Evolutionary conservation across 2,797 vertebrate genomes (phyloP).

Genomic region (Micromesistius poutassou): DNA sequence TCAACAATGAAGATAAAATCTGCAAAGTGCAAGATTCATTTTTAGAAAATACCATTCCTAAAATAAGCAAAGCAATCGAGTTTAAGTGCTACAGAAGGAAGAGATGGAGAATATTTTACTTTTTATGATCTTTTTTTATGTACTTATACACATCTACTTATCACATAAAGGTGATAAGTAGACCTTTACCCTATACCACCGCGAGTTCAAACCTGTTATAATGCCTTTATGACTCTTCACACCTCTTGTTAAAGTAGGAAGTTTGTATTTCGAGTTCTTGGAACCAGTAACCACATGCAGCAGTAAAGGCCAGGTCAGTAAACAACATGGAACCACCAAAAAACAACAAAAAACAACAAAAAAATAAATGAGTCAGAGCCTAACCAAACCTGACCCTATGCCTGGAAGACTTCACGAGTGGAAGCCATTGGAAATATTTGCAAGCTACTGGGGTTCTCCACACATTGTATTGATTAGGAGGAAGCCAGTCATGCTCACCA

Average conservation of each 20-base stretch:
- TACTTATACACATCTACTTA: too few relatives aligned
- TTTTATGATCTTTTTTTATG: too few relatives aligned
- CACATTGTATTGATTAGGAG: slow-evolving; percentile 31
- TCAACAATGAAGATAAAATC: too few relatives aligned
- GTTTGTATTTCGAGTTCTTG: not conserved
- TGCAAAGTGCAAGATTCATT: too few relatives aligned
- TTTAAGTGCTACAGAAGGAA: too few relatives aligned
- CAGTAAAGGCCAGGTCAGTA: not conserved
- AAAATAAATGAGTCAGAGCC: not conserved
- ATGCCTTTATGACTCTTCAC: not conserved
- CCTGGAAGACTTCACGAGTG: not conserved
- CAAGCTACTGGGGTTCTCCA: slow-evolving; percentile 23
- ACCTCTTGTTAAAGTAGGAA: not conserved
- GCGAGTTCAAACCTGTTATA: not conserved
- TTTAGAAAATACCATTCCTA: too few relatives aligned
- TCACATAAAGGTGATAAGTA: not conserved
- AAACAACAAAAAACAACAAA: too few relatives aligned
- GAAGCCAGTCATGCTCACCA: not conserved
- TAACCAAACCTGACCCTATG: not conserved
- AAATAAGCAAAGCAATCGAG: too few relatives aligned
- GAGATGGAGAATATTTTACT: too few relatives aligned
- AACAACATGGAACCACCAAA: not conserved
- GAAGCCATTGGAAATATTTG: not conserved
- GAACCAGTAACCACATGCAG: not conserved
- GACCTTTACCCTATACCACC: not conserved